These are phyloP conservation scores for Laticauda laticaudata DNA, from an alignment of 2,113 vertebrate genomes.

Conservation along the genomic window DNA sequence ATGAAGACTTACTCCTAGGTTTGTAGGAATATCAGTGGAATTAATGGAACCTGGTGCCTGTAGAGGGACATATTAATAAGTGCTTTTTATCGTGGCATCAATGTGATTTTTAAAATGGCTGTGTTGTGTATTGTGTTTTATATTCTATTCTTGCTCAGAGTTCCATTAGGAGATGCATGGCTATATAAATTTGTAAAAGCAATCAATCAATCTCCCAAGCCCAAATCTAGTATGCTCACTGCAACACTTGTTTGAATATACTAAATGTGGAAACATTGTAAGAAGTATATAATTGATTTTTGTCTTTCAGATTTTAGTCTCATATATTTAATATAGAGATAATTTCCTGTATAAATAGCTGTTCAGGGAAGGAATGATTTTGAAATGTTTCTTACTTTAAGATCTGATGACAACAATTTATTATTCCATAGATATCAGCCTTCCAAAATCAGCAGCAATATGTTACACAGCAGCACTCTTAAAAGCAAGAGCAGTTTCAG, in stretches of 20 bases:
- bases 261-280: conserved; percentile 21
- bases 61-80: not conserved
- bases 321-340: conserved; percentile 16
- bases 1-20: not conserved
- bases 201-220: not conserved
- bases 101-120: no score
- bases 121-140: no score
- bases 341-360: not conserved
- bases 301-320: conserved; percentile 35
- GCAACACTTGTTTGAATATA: not conserved
- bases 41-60: not conserved
- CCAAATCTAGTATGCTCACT: not conserved
- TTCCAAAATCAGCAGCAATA: conserved; percentile 98
- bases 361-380: not conserved
- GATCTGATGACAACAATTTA: conserved; percentile 44
- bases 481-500: conserved; percentile 97
- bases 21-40: not conserved
- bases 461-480: conserved; percentile 98
- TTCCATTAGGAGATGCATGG: not conserved
- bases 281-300: not conserved
- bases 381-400: conserved; percentile 50
- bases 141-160: not conserved
- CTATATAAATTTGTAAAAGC: not conserved
- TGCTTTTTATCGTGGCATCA: not conserved
- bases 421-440: conserved; percentile 88